Evolutionary conservation across 2,113 vertebrate species (phyloP).

Genomic region (Amphilophus citrinellus): DNA sequence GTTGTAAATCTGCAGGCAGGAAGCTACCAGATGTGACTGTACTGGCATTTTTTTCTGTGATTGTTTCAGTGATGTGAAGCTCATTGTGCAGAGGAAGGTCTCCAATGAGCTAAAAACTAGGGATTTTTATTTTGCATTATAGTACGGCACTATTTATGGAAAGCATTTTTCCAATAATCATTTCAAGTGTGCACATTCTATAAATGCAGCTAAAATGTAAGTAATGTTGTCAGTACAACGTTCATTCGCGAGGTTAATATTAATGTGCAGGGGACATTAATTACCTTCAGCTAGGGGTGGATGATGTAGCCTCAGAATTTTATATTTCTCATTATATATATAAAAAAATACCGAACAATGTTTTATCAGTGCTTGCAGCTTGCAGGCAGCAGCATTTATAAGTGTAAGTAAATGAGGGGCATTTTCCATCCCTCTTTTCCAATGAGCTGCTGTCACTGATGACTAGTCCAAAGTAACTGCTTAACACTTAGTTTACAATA

Average conservation of each 20-base stretch:
- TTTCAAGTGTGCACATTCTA: background rate
- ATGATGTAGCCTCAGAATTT: background rate
- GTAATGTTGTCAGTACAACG: background rate
- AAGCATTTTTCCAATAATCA: background rate
- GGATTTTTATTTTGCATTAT: background rate
- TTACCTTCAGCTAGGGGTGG: background rate
- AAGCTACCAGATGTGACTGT: slow-evolving; percentile 37
- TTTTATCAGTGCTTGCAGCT: background rate
- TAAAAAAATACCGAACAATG: background rate
- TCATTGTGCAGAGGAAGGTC: background rate
- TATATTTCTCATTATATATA: background rate
- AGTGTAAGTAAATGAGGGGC: background rate
- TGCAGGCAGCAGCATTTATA: rapidly evolving
- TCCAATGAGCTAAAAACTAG: background rate
- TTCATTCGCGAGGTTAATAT: background rate
- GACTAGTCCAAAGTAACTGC: background rate
- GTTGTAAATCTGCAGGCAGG: slow-evolving; percentile 44
- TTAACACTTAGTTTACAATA: background rate
- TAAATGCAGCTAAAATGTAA: background rate
- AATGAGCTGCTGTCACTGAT: slow-evolving; percentile 2
- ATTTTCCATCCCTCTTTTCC: background rate
- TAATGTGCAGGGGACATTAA: background rate
- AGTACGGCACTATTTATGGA: background rate
- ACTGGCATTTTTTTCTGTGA: slow-evolving; percentile 30
- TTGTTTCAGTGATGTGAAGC: background rate